Evolutionary conservation across 2,797 vertebrate species (phyloP).

Genomic region (Acanthopagrus latus): DNA sequence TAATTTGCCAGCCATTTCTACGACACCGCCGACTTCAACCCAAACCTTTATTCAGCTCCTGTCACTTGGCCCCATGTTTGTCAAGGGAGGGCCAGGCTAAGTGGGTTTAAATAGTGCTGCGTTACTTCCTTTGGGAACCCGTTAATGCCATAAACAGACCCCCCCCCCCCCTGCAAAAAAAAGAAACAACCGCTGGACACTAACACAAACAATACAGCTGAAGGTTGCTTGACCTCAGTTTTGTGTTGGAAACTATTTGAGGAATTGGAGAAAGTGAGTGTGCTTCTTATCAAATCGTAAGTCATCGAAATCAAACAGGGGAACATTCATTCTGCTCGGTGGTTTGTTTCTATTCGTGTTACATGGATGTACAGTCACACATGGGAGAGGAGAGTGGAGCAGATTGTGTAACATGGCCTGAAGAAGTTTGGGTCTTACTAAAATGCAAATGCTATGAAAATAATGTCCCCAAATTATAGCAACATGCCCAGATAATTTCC

Average conservation of each 20-base stretch:
- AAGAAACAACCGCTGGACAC: conserved; percentile 65
- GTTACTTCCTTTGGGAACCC: conserved; percentile 80
- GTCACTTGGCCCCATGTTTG: conserved; percentile 66
- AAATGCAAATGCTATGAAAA: conserved; percentile 83
- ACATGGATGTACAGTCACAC: conserved; percentile 30
- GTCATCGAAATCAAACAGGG: conserved; percentile 32
- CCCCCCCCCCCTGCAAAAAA: background rate
- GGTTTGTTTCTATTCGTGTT: conserved; percentile 34
- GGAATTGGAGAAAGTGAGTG: conserved; percentile 26
- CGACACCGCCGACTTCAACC: conserved; percentile 8
- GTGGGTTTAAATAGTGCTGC: conserved; percentile 79
- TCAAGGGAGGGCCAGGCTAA: conserved; percentile 72
- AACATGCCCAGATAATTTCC: conserved; percentile 86
- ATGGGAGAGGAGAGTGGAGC: conserved; percentile 1
- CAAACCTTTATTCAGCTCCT: conserved; percentile 16
- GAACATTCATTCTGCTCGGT: conserved; percentile 25
- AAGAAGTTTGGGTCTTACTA: conserved; percentile 64
- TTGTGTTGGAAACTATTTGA: conserved; percentile 53
- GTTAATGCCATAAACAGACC: conserved; percentile 75
- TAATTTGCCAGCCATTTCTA: conserved; percentile 11
- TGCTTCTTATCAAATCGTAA: conserved; percentile 25
- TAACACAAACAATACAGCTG: conserved; percentile 60
- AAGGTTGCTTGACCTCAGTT: conserved; percentile 52
- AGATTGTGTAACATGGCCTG: conserved; percentile 50
- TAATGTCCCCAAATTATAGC: conserved; percentile 83